Base-by-base conservation (phyloP, 2,888 invertebrate species). In the Meteorus colon region DNA sequence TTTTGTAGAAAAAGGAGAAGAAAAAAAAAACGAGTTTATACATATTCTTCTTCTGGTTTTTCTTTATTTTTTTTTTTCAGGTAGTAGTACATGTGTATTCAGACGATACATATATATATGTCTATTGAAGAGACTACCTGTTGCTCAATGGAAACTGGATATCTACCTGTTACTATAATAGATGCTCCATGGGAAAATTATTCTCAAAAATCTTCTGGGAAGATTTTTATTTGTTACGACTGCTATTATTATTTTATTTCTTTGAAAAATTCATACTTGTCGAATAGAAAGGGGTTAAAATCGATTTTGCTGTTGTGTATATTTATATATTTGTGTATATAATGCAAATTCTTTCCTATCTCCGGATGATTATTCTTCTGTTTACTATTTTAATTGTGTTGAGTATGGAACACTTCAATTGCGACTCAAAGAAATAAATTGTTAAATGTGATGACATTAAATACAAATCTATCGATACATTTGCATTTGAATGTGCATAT, bases 141-240 rank as follows among this genome's bases (percentile, higher is more conserved):
- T 87, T 84, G 84, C 79, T 87, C 85, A 88, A 89, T 87, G 83
- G 88, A 85, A 87, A 88, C 80, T 79, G 86, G 86, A 88, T 86
- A 87, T 80, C 88, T 89, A 89, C 89, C 89, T 89, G 89, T 88
- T 84, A 83, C 84, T 65, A 62, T 31, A 55, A 55, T 55, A 8
- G 3, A 62, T 60, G 19, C 84, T 83, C 83, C 85, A 86, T 86
- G 87, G 86, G 86, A 87, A 88, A 84, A 85, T 83, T 87, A 82
- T 66, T 76, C 60, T 27, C 60, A 19, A 55, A 19, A 55, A 19
- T 48, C 19, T 19, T 55, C n/a, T 55, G 55, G 55, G 55, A 41
- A 69, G 55, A 59, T 41, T 37, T 41, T 27, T 31, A n/a, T 72
- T 72, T 41, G 41, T 41, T 41, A 2, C 24, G 24, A 34, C 34